These are phyloP conservation scores for Caretta caretta DNA, from an alignment of 2,113 vertebrate species.

Conservation along the genomic window DNA sequence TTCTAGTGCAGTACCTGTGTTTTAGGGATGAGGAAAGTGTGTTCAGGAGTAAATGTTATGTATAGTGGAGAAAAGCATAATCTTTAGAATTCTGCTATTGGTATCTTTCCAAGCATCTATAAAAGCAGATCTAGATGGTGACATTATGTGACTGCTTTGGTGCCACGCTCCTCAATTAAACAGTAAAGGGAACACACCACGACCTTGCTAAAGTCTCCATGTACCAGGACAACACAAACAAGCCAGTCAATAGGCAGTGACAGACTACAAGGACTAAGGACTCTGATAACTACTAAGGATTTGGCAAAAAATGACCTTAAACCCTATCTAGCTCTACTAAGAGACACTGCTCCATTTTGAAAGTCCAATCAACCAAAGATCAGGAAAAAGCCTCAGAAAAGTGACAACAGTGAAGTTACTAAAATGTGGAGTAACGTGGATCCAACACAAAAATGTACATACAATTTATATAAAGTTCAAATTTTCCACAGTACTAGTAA, in stretches of 20 bases:
- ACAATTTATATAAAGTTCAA: neutral
- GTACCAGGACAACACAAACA: neutral
- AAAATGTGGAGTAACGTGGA: neutral
- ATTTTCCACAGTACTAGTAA: neutral
- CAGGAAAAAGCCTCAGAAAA: neutral
- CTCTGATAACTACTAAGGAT: neutral
- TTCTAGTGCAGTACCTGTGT: neutral
- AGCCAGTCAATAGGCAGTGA: neutral
- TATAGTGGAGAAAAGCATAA: neutral
- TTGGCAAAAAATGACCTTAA: neutral
- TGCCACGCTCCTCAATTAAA: neutral
- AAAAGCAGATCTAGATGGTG: neutral
- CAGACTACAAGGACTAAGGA: neutral
- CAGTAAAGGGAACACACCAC: neutral
- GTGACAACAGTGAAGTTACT: neutral
- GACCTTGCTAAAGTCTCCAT: neutral
- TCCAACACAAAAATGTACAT: neutral
- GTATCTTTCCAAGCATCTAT: neutral
- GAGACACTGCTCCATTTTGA: neutral
- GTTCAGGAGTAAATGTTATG: neutral
- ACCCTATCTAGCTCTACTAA: neutral
- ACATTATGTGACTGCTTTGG: neutral
- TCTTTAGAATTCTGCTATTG: neutral
- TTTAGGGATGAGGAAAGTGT: accelerated
- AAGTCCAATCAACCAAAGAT: neutral